phyloP scores from a whole-genome alignment of 2,113 vertebrate genomes.

The Notarius quadriscutis region DNA sequence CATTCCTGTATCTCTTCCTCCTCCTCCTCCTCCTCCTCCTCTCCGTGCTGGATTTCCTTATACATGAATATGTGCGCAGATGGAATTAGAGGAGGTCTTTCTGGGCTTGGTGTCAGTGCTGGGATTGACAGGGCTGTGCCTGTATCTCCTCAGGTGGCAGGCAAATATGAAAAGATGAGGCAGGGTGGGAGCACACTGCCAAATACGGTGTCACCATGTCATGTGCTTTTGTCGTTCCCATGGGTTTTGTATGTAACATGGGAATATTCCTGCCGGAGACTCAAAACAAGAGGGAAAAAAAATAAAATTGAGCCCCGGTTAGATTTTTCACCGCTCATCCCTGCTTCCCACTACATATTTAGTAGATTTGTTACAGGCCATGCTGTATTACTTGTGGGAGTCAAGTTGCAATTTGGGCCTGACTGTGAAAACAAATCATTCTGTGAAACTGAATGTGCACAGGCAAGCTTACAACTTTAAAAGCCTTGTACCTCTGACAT shows the following conservation, averaged over 20 bases:
- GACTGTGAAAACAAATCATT: slow-evolving; percentile 47
- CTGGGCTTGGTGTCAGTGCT: slow-evolving; percentile 31
- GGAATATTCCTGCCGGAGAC: slow-evolving; percentile 27
- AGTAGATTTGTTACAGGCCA: slow-evolving; percentile 41
- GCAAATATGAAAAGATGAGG: slow-evolving; percentile 25
- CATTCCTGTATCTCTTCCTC: slow-evolving; percentile 1
- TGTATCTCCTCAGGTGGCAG: slow-evolving; percentile 40
- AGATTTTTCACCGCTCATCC: neutral
- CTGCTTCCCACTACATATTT: slow-evolving; percentile 31
- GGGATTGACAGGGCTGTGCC: slow-evolving; percentile 41
- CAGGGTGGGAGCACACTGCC: neutral
- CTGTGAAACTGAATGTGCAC: slow-evolving; percentile 35
- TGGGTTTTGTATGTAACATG: slow-evolving; percentile 18
- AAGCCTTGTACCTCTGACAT: slow-evolving; percentile 34
- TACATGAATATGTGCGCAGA: slow-evolving; percentile 35
- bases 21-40: neutral
- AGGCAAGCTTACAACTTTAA: slow-evolving; percentile 37
- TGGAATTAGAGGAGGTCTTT: slow-evolving; percentile 40
- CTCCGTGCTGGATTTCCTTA: slow-evolving; percentile 12
- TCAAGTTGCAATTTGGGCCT: slow-evolving; percentile 42
- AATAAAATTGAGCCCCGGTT: neutral
- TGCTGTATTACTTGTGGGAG: slow-evolving; percentile 25
- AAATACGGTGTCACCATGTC: slow-evolving; percentile 23
- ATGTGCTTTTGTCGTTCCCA: slow-evolving; percentile 24
- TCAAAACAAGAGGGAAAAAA: neutral